Evolutionary conservation across 1,140 invertebrate species (phyloP), one percentile per base, ranked within the genome.

Genomic region (Cyclargus thomasi): DNA sequence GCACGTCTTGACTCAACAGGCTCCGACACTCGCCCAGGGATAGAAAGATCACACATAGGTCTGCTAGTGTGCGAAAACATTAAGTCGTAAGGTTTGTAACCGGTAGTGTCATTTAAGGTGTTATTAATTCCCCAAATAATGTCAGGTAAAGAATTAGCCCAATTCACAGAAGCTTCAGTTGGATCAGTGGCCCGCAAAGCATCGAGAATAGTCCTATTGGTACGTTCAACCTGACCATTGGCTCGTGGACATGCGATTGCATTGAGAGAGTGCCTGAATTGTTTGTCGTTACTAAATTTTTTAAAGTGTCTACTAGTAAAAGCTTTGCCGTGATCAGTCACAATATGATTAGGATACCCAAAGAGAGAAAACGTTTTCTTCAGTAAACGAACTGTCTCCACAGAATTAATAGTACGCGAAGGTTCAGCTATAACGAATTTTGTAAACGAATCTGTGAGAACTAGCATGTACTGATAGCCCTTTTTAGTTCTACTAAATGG

Each of bases 291-390:
- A 8, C 74, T 55, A 64, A 81, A 79, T n/a, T 76, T 53, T 65
- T 74, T 76, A 63, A 83, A 85, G 62, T 72, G 59, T 21, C 77
- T 59, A 53, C 79, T 79, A 1, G 76, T 80, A 55, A 82, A 84
- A 5, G 79, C 77, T 22, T 72, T 70, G 1, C 74, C 75, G 8
- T 74, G 70, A 64, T 82, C 81, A 1, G 76, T 70, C 0, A 82
- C 69, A 14, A 83, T 62, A 29, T 67, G 53, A 1, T 62, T 63
- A 0, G 82, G 78, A 53, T 76, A 79, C 1, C 80, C 81, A 55
- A 85, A 82, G 8, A 72, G 63, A 23, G 20, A 21, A 22, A 69
- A 55, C 7, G 55, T 64, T 64, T 64, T 22, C 39, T 55, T 55
- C 0, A 55, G 53, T 17, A 55, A n/a, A 1, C 6, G n/a, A 16